Base-by-base conservation (phyloP, 1,140 invertebrate genomes). In the Euwallacea similis region DNA sequence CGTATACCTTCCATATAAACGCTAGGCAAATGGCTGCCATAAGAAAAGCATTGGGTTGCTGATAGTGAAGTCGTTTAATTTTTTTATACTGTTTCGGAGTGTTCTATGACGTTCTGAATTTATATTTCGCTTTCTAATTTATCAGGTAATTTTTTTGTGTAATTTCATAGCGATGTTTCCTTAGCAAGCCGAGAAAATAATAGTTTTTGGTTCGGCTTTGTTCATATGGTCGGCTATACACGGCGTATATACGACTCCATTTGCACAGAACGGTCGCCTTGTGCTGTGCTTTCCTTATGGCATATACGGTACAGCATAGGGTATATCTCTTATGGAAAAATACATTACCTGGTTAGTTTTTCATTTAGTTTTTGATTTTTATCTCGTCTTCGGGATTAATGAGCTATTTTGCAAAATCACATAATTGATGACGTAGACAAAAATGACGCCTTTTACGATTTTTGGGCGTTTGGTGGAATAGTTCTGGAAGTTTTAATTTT, bases 1-100 rank as follows among this genome's bases (percentile, higher is more conserved):
- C 65, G 63, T 73, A 65, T 74, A 74, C 72, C 68, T 77, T 13
- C 68, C 74, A 76, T 79, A 79, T 78, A 78, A 76, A 75, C 72
- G 70, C 66, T 71, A 64, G 78, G 78, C 79, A 81, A 81, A 82
- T 82, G 81, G 81, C 81, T 82, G 81, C 81, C 81, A 80, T 82
- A 82, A 81, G 80, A 76, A 78, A 76, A 72, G 77, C 78, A 80
- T 80, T 75, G 79, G 74, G 54, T 65, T 43, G 33, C 46, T 70
- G 56, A 59, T 60, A 63, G 42, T 33, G 47, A 58, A 63, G 13
- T 47, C 33, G 44, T 56, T 71, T 73, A 21, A 72, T 73, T 76
- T 75, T 77, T 77, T 77, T 74, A 11, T 47, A 42, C 8, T 6
- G 53, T 47, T 61, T 50, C 13, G 47, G 47, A n/a, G 47, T 8